Evolutionary conservation across 2,797 vertebrate species (phyloP), one percentile per base, ranked within the genome.

Genomic region (Astyanax mexicanus): DNA sequence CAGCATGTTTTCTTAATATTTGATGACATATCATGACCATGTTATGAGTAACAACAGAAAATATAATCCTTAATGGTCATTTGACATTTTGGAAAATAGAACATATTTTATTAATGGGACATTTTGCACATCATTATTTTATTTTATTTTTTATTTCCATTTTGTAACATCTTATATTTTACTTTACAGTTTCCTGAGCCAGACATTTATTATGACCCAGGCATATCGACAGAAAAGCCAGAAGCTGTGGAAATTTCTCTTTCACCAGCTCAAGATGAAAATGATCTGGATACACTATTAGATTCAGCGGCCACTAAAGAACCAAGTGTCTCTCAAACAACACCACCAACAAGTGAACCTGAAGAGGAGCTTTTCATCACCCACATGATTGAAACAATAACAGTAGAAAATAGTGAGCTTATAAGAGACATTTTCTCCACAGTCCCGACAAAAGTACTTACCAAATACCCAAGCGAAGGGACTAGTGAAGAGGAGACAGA

Each of bases 351-450:
- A 3, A 67, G 49, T 37, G 84, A 80, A 54, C 84, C 85, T 27
- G 83, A 77, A 5, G 74, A 83, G 19, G 68, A 83, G 51, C 29
- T 83, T 0, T 84, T 92, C 80, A 90, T 93, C 47, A 86, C 87
- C 11, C 90, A 92, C 6, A 70, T 88, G 80, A 84, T 91, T 52
- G 82, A 93, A 82, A 92, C 86, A 69, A 87, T 84, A 81, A 83
- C 84, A 1, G 44, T 82, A 1, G 85, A 87, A 83, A 91, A 83
- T 0, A 87, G 85, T 0, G 86, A 92, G 81, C 91, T 92, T 13
- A 85, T 90, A 66, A 88, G 80, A 52, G 80, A 87, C 73, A 86
- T 85, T 65, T 58, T 85, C 32, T 84, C 82, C 1, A 85, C 80
- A 7, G 42, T 83, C 40, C 75, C 85, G 10, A 64, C 55, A 21